Conservation (phyloP, 2,113 vertebrate genomes). For the Serinus canaria region DNA sequence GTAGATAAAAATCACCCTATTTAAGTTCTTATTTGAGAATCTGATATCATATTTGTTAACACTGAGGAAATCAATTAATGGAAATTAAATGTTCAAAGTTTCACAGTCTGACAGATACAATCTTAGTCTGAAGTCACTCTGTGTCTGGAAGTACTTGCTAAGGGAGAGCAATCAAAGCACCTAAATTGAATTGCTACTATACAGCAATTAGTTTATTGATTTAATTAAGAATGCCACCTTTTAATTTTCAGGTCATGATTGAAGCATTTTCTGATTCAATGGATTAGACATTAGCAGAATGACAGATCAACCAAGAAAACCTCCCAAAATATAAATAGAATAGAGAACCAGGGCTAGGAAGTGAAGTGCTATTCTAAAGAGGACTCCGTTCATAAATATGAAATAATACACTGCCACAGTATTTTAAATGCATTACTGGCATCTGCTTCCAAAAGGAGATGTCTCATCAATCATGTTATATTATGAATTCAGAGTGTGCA, state of each 20-base stretch:
- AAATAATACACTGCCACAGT: conserved; percentile 33
- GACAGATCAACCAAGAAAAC: conserved; percentile 62
- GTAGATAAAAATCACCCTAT: conserved; percentile 75
- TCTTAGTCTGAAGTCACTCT: conserved; percentile 82
- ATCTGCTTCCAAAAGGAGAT: conserved; percentile 54
- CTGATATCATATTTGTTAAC: conserved; percentile 91
- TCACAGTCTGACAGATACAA: conserved; percentile 87
- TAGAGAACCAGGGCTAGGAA: not conserved
- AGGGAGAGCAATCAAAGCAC: conserved; percentile 85
- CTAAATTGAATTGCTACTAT: conserved; percentile 94
- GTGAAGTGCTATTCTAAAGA: conserved; percentile 26
- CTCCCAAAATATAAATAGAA: conserved; percentile 56
- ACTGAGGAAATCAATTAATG: conserved; percentile 95
- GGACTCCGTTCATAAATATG: conserved; percentile 36
- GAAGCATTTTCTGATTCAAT: conserved; percentile 82
- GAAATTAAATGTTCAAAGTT: conserved; percentile 92
- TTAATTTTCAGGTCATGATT: conserved; percentile 92
- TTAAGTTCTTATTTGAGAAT: conserved; percentile 78
- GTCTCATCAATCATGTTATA: conserved; percentile 58
- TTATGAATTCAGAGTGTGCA: conserved; percentile 51
- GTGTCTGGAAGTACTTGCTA: conserved; percentile 84
- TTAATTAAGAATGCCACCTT: conserved; percentile 94
- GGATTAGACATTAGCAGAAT: conserved; percentile 73
- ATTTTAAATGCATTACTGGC: conserved; percentile 53
- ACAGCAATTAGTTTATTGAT: conserved; percentile 99